Evolutionary conservation across 2,113 vertebrate genomes (phyloP).

Genomic region (Tautogolabrus adspersus): DNA sequence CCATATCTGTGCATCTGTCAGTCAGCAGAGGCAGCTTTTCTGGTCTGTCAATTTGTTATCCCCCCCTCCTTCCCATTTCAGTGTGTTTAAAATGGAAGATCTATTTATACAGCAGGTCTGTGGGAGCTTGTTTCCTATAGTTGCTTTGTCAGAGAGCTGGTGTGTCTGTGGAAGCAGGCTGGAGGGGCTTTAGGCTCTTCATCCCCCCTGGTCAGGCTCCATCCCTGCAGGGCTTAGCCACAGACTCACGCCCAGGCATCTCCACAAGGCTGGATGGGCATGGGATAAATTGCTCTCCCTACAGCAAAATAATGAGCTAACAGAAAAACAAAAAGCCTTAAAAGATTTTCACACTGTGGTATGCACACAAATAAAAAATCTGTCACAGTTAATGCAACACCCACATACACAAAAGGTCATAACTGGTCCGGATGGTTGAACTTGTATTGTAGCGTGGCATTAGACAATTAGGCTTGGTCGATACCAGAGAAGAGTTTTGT

Average conservation of each 20-base stretch:
- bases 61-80: constrained; percentile 17
- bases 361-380: not conserved
- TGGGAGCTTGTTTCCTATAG: constrained; percentile 44
- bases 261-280: constrained; percentile 54
- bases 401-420: not conserved
- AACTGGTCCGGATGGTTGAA: constrained; percentile 11
- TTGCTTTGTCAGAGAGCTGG: constrained; percentile 54
- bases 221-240: constrained; percentile 74
- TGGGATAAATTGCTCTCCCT: constrained; percentile 52
- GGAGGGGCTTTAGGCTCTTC: constrained; percentile 73
- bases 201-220: constrained; percentile 68
- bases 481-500: constrained; percentile 8
- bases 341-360: constrained; percentile 1
- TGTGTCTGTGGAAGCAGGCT: constrained; percentile 71
- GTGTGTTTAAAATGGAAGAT: constrained; percentile 46
- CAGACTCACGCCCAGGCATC: constrained; percentile 49
- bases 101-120: constrained; percentile 63
- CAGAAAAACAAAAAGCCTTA: constrained; percentile 23
- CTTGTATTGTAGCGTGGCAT: constrained; percentile 16
- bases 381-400: constrained; percentile 27
- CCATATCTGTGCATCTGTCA: constrained; percentile 1
- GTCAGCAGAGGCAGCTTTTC: constrained; percentile 24
- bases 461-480: constrained; percentile 15
- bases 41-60: constrained; percentile 18
- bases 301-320: constrained; percentile 46